phyloP scores from a whole-genome alignment of 2,113 vertebrate species.

The Rhabdornis inornatus region DNA sequence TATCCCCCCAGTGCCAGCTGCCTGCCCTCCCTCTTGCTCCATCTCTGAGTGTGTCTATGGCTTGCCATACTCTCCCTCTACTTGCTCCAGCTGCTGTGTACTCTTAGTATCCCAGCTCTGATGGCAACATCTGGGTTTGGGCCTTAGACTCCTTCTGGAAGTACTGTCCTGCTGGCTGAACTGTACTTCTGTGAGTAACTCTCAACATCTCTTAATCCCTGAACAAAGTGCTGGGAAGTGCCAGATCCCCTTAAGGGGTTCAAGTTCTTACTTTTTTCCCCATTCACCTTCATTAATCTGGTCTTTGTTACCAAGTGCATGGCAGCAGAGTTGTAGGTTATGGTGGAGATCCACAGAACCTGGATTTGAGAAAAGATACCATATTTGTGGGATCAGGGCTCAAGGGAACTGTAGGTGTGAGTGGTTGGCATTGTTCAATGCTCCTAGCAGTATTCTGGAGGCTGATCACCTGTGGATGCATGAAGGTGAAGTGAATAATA shows the following conservation, averaged over 20 bases:
- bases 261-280: background rate
- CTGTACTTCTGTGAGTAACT: background rate
- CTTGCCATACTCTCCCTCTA: background rate
- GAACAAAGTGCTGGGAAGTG: background rate
- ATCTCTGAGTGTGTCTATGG: background rate
- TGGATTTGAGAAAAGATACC: background rate
- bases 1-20: background rate
- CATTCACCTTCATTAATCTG: background rate
- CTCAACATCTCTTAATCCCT: background rate
- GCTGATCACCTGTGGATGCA: background rate
- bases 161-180: background rate
- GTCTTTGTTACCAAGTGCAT: background rate
- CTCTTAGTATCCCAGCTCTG: background rate
- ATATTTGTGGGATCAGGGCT: background rate
- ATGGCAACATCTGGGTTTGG: background rate
- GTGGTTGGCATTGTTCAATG: fast-evolving
- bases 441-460: background rate
- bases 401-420: background rate
- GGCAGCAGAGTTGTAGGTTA: background rate
- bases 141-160: background rate
- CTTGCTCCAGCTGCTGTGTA: background rate
- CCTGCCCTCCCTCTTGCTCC: background rate
- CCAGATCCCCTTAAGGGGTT: background rate
- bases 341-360: background rate
- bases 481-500: background rate